Conservation (phyloP, 1,140 invertebrate species). For the Acromyrmex heyeri region DNA sequence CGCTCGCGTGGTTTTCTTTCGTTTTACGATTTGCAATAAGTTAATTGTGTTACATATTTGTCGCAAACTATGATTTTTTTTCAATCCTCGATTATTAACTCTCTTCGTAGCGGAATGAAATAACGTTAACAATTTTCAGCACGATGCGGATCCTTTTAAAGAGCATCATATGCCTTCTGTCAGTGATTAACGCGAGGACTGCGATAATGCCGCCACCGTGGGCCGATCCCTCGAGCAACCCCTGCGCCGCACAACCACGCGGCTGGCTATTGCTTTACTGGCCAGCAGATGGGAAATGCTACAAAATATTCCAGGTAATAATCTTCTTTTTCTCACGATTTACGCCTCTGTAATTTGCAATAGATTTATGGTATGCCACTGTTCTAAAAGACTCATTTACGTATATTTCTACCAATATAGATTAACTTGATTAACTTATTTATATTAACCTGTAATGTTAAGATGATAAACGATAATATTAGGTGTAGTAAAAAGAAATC, state of each 20-base stretch:
- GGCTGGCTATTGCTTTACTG: conserved; percentile 95
- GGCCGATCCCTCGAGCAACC: conserved; percentile 93
- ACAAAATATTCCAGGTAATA: conserved; percentile 91
- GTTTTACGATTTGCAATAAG: neutral
- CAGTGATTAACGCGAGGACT: conserved; percentile 71
- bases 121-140: conserved; percentile 68
- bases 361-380: neutral
- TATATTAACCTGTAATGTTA: too few relatives aligned
- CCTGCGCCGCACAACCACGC: conserved; percentile 91
- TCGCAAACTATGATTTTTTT: neutral
- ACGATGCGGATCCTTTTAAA: conserved; percentile 73
- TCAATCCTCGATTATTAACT: neutral
- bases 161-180: conserved; percentile 74
- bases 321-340: conserved; percentile 41
- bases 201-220: conserved; percentile 93
- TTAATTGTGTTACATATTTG: neutral
- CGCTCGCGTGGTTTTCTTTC: neutral
- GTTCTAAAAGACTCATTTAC: neutral
- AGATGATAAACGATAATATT: too few relatives aligned
- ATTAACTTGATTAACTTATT: too few relatives aligned
- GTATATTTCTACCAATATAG: too few relatives aligned
- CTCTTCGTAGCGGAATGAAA: neutral
- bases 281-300: conserved; percentile 93
- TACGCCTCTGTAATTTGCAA: neutral
- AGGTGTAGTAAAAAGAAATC: too few relatives aligned